These are phyloP conservation scores for Megalops cyprinoides DNA, from an alignment of 2,797 vertebrate species.

Conservation along the genomic window DNA sequence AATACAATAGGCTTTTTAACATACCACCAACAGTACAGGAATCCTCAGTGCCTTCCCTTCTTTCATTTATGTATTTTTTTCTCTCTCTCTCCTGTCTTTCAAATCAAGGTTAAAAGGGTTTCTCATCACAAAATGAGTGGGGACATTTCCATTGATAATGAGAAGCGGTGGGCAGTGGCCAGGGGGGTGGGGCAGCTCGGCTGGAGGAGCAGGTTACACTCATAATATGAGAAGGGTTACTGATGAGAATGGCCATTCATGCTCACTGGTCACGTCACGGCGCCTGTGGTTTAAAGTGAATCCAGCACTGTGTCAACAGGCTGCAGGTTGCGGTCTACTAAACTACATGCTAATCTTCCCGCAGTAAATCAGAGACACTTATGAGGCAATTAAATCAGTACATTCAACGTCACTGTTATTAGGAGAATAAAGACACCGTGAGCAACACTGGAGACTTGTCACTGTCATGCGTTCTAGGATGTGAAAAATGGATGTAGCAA, in stretches of 20 bases:
- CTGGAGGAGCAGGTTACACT: constrained; percentile 1
- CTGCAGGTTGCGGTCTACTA: too few species aligned
- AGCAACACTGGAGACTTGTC: background rate
- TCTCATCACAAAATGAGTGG: constrained; percentile 30
- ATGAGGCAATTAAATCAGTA: background rate
- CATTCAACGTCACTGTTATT: background rate
- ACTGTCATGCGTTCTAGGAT: too few species aligned
- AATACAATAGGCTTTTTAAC: constrained; percentile 66
- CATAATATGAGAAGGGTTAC: too few species aligned
- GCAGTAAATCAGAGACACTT: background rate
- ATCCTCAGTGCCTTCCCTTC: constrained; percentile 2
- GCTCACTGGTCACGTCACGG: too few species aligned
- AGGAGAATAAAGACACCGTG: background rate
- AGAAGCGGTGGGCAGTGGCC: background rate
- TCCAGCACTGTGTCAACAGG: too few species aligned
- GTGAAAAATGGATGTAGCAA: too few species aligned
- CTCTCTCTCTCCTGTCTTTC: constrained; percentile 10
- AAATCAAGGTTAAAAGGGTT: constrained; percentile 20
- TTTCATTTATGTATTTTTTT: constrained; percentile 26
- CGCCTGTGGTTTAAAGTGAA: too few species aligned
- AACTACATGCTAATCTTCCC: too few species aligned
- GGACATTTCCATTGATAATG: constrained; percentile 24
- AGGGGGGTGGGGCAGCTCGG: background rate
- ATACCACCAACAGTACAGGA: constrained; percentile 61
- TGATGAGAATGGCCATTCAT: too few species aligned